Evolutionary conservation across 2,113 vertebrate species (phyloP).

Genomic region (Motacilla alba): DNA sequence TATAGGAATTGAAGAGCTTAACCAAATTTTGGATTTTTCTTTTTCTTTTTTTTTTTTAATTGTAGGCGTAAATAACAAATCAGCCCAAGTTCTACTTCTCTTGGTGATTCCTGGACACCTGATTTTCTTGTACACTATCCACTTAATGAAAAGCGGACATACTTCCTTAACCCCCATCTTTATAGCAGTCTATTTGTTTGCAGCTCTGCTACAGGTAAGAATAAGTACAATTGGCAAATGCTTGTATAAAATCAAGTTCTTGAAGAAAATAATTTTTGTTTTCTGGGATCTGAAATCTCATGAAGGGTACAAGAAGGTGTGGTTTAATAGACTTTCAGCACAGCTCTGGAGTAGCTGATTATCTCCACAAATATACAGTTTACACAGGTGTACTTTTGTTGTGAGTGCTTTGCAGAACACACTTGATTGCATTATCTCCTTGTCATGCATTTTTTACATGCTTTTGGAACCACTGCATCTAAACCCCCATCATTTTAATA

Average conservation of each 20-base stretch:
- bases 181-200: conserved; percentile 85
- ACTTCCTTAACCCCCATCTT: conserved; percentile 92
- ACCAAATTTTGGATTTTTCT: background rate
- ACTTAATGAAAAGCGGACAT: conserved; percentile 95
- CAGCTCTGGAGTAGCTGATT: background rate
- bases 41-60: background rate
- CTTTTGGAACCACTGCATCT: background rate
- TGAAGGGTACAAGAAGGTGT: background rate
- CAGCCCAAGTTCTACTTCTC: conserved; percentile 92
- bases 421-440: background rate
- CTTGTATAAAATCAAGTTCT: background rate
- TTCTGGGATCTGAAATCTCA: background rate
- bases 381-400: background rate
- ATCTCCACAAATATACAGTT: background rate
- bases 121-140: conserved; percentile 95
- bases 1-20: background rate
- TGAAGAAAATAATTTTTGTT: background rate
- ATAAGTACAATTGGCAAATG: background rate
- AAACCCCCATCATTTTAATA: background rate
- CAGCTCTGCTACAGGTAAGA: conserved; percentile 91
- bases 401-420: background rate
- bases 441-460: background rate
- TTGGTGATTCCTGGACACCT: conserved; percentile 91
- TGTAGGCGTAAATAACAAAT: conserved; percentile 92
- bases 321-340: background rate